Evolutionary conservation across 2,113 vertebrate genomes (phyloP), one percentile per base, ranked within the genome.

Genomic region (Tiliqua scincoides): DNA sequence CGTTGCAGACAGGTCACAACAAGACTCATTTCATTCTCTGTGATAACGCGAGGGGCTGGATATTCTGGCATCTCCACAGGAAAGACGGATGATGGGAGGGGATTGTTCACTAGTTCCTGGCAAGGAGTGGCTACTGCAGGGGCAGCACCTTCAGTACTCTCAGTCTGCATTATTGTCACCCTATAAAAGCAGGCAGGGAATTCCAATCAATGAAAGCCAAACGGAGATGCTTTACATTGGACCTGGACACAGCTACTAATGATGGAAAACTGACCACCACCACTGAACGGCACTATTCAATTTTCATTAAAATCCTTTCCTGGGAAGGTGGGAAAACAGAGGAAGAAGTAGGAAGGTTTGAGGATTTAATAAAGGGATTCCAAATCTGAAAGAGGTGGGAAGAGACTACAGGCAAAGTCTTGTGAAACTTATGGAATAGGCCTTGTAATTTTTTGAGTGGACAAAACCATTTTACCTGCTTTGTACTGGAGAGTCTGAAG

Each of bases 1-100:
- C 98, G 97, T 92, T 98, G 98, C 35, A 99, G 96, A 92, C 98
- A 99, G 1, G 90, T 94, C 88, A 94, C 97, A 4, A 99, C 96
- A 2, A 97, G 97, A 85, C 72, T 94, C 70, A 99, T 96, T 94
- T 99, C 98, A 6, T 98, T 97, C 4, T 97, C 94, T 0, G 97
- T 97, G 79, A 97, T 92, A 27, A 93, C 90, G 23, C 85, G 96
- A 5, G 98, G 98, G 30, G 97, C 97, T 0, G 98, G 98, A 12
- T 89, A 61, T 1, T 96, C 94, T 0, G 94, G 89, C 37, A 84
- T 82, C 12, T 97, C 96, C 63, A 93, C 30, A 0, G 95, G 90
- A 11, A 89, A 89, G 75, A 83, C 91, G 71, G 95, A 93, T 82
- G 97, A 94, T 63, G 93, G 95, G 52, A 96, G 96, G 0, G 95